These are phyloP conservation scores for Numenius phaeopus DNA, from an alignment of 2,797 vertebrate species.

Conservation along the genomic window DNA sequence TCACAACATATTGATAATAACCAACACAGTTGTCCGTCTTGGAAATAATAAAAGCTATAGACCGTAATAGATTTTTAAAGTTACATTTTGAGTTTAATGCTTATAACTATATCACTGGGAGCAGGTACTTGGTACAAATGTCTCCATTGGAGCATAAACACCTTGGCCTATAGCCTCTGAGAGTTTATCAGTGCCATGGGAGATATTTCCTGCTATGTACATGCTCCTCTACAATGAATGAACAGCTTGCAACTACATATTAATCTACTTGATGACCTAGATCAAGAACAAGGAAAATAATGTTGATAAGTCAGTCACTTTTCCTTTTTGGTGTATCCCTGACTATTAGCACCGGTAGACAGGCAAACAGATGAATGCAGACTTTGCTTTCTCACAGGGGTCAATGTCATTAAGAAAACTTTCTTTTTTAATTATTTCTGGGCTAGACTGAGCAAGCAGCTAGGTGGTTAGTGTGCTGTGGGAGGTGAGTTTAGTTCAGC, in stretches of 20 bases:
- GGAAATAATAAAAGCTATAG: constrained; percentile 76
- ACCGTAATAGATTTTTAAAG: constrained; percentile 74
- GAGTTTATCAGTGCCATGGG: constrained; percentile 77
- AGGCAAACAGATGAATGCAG: constrained; percentile 25
- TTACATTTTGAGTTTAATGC: constrained; percentile 72
- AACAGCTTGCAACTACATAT: constrained; percentile 78
- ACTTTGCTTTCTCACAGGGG: constrained; percentile 11
- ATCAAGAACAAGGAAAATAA: constrained; percentile 72
- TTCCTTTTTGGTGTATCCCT: constrained; percentile 26
- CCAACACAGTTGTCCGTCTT: constrained; percentile 65
- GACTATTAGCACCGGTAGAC: neutral
- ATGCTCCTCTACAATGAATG: constrained; percentile 66
- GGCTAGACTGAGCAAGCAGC: neutral
- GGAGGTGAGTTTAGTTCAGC: neutral
- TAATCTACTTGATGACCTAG: constrained; percentile 78
- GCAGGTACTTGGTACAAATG: constrained; percentile 77
- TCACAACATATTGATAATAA: constrained; percentile 73
- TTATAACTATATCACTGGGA: constrained; percentile 77
- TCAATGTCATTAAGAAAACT: constrained; percentile 7
- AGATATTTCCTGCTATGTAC: constrained; percentile 73
- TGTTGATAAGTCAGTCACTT: constrained; percentile 60
- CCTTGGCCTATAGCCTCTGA: constrained; percentile 78
- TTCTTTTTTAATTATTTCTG: constrained; percentile 38
- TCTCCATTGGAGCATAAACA: constrained; percentile 76
- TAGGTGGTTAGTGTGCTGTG: neutral